A percentile compares a stretch with the other conserved stretches of the same genome.
Evolutionary conservation across 1,140 invertebrate genomes (phyloP).

Genomic region (Prorops nasuta): DNA sequence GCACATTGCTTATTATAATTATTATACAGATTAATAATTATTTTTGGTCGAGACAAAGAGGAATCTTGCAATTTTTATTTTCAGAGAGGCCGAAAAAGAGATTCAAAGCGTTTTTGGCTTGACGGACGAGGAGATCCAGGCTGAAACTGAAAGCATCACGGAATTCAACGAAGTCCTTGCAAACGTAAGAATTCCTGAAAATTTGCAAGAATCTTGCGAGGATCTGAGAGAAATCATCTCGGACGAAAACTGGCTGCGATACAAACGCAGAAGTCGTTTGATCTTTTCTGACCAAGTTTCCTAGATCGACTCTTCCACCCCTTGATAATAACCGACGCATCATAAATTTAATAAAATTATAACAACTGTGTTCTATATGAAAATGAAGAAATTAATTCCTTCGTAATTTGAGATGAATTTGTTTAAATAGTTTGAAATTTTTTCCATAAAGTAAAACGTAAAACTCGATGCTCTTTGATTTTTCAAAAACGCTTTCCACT

Average conservation of each 20-base stretch:
- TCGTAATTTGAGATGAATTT: no score
- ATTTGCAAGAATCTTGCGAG: not conserved
- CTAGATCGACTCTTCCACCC: no score
- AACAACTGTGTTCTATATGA: no score
- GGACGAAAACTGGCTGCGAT: conserved; percentile 32
- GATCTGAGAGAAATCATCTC: conserved; percentile 29
- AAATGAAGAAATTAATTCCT: no score
- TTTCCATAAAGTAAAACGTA: not conserved
- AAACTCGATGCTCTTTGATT: not conserved
- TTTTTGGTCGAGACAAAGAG: no score
- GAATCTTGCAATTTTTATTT: no score
- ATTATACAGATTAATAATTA: no score
- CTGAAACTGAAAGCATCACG: conserved; percentile 15
- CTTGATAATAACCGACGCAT: no score
- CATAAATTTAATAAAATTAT: no score
- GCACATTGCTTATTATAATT: no score
- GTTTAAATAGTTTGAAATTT: no score
- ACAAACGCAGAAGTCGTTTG: conserved; percentile 20
- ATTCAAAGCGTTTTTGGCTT: not conserved
- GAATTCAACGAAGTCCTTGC: conserved; percentile 32
- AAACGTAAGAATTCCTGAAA: conserved; percentile 20
- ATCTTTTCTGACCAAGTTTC: no score
- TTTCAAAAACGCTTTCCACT: conserved; percentile 5
- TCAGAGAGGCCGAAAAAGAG: not conserved
- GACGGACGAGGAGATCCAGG: not conserved